A percentile compares a stretch with the other conserved stretches of the same genome.
Evolutionary conservation across 2,888 invertebrate species (phyloP).

Genomic region (Parelbella ahira): DNA sequence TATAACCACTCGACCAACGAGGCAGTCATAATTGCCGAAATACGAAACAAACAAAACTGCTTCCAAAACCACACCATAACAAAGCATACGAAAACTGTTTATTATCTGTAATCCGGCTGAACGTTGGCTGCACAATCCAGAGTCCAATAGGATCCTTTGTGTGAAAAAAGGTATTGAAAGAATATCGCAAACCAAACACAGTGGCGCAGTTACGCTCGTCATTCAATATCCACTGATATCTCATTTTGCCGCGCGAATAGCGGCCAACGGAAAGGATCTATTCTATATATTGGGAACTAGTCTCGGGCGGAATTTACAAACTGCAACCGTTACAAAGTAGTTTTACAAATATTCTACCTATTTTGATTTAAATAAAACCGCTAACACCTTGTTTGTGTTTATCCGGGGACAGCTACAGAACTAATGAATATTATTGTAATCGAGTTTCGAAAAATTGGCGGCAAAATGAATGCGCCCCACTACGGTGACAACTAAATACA

Average conservation of each 20-base stretch:
- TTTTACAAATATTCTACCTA: neutral
- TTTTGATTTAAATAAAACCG: too few relatives aligned
- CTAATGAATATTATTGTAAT: too few relatives aligned
- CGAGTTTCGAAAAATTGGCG: too few relatives aligned
- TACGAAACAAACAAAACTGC: too few relatives aligned
- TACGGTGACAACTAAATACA: too few relatives aligned
- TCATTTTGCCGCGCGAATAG: conserved; percentile 69
- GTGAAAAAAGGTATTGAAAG: conserved; percentile 41
- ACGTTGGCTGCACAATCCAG: conserved; percentile 22
- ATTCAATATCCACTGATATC: conserved; percentile 77
- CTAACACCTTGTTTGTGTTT: too few relatives aligned
- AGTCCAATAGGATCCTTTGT: conserved; percentile 39
- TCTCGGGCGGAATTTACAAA: conserved; percentile 41
- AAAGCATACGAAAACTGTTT: conserved; percentile 35
- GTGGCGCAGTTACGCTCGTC: conserved; percentile 50
- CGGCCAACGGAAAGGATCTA: conserved; percentile 52
- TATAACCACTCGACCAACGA: too few relatives aligned
- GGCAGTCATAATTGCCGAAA: too few relatives aligned
- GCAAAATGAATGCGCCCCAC: too few relatives aligned
- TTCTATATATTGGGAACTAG: conserved; percentile 38
- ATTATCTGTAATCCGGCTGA: conserved; percentile 44
- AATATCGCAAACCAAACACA: conserved; percentile 46
- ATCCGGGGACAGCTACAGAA: too few relatives aligned
- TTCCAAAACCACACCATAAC: neutral
- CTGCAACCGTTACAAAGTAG: neutral